phyloP scores from a whole-genome alignment of 2,888 invertebrate species.

The Caenorhabditis becei region DNA sequence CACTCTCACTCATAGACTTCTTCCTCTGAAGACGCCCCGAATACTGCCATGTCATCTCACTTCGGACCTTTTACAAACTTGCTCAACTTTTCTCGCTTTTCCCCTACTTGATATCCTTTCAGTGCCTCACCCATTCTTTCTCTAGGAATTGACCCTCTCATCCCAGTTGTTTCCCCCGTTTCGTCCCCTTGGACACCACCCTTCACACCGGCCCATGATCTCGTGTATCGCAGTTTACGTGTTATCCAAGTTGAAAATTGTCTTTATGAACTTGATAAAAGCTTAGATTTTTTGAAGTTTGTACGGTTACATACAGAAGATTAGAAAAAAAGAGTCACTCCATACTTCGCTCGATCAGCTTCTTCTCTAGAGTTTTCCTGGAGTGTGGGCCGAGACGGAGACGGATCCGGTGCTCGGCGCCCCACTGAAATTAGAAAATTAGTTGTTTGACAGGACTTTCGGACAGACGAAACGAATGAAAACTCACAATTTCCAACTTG shows the following conservation, averaged over 20 bases:
- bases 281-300: slow-evolving; percentile 24
- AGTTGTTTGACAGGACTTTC: neutral
- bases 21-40: neutral
- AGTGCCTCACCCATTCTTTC: slow-evolving; percentile 22
- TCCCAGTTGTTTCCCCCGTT: slow-evolving; percentile 20
- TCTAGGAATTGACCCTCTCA: slow-evolving; percentile 23
- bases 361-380: slow-evolving; percentile 29
- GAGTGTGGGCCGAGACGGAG: slow-evolving; percentile 35
- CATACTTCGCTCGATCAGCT: slow-evolving; percentile 16
- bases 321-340: too few relatives aligned
- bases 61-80: slow-evolving; percentile 1
- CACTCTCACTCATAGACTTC: neutral
- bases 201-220: slow-evolving; percentile 56
- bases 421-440: slow-evolving; percentile 25
- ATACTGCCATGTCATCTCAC: slow-evolving; percentile 1
- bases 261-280: slow-evolving; percentile 37
- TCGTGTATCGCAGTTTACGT: slow-evolving; percentile 62
- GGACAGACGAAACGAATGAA: neutral
- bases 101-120: neutral
- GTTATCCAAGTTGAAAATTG: slow-evolving; percentile 42
- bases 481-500: slow-evolving; percentile 57
- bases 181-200: slow-evolving; percentile 20
- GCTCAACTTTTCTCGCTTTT: neutral
- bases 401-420: slow-evolving; percentile 24
- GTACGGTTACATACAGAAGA: too few relatives aligned